phyloP scores from a whole-genome alignment of 2,888 invertebrate genomes.

The Morpho deidamia region DNA sequence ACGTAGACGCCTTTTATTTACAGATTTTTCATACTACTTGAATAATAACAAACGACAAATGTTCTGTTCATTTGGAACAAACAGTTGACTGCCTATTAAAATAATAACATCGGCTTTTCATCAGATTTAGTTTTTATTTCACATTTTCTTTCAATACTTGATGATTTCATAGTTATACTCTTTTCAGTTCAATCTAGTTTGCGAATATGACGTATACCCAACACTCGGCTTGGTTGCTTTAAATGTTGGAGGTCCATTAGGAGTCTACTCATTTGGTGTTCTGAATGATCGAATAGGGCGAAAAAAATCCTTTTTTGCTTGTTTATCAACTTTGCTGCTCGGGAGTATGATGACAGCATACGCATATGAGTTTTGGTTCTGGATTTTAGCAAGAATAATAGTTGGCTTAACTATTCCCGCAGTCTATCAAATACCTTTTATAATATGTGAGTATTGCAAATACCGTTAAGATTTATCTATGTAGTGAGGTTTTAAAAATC shows the following conservation, averaged over 20 bases:
- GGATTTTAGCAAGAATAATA: slow-evolving; percentile 87
- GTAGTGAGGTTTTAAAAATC: background rate
- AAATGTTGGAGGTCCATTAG: slow-evolving; percentile 93
- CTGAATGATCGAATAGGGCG: slow-evolving; percentile 93
- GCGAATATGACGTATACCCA: slow-evolving; percentile 91
- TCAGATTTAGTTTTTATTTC: too few relatives aligned
- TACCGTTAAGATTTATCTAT: background rate
- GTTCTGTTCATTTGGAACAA: too few relatives aligned
- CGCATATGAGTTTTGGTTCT: slow-evolving; percentile 88
- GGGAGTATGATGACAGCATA: slow-evolving; percentile 90
- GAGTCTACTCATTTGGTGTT: slow-evolving; percentile 91
- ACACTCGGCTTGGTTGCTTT: slow-evolving; percentile 91
- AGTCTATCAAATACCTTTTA: slow-evolving; percentile 95
- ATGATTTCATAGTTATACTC: too few relatives aligned
- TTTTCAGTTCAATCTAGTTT: slow-evolving; percentile 92
- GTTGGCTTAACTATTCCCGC: slow-evolving; percentile 96
- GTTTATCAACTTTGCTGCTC: slow-evolving; percentile 87
- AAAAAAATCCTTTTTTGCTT: slow-evolving; percentile 90
- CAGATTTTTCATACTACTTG: too few relatives aligned
- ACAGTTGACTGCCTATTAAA: too few relatives aligned
- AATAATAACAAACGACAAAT: too few relatives aligned
- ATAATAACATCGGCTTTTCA: too few relatives aligned
- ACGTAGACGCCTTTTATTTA: too few relatives aligned
- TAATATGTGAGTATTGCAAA: slow-evolving; percentile 85
- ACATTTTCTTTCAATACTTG: too few relatives aligned